These are phyloP conservation scores for Leontopithecus rosalia DNA, from an alignment of 2,797 vertebrate genomes.

Conservation along the genomic window DNA sequence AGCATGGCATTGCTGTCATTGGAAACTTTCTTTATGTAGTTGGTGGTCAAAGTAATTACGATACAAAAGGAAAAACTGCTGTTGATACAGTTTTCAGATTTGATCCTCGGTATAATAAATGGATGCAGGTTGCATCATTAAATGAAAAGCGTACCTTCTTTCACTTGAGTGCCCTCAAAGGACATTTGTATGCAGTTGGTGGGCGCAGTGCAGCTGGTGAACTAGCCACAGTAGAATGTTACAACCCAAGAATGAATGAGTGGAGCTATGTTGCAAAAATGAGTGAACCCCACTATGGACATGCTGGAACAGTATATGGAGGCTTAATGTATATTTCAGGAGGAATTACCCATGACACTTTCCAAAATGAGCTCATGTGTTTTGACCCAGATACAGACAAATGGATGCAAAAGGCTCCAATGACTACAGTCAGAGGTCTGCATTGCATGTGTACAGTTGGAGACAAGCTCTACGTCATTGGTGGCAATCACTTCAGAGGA, in stretches of 20 bases:
- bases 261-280: conserved; percentile 99
- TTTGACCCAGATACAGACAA: conserved; percentile 98
- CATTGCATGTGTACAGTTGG: conserved; percentile 99
- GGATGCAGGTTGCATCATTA: conserved; percentile 98
- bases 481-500: conserved; percentile 98
- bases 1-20: conserved; percentile 98
- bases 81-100: conserved; percentile 99
- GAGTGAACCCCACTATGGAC: conserved; percentile 98
- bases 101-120: conserved; percentile 98
- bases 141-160: conserved; percentile 99
- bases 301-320: conserved; percentile 97
- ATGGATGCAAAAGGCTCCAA: conserved; percentile 98
- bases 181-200: conserved; percentile 97
- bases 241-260: conserved; percentile 98
- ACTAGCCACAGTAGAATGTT: conserved; percentile 97
- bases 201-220: conserved; percentile 97
- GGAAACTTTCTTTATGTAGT: conserved; percentile 99
- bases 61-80: conserved; percentile 99
- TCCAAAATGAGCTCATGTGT: conserved; percentile 99
- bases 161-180: conserved; percentile 99
- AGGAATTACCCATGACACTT: conserved; percentile 98
- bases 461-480: conserved; percentile 97
- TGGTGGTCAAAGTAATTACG: conserved; percentile 99
- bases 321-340: conserved; percentile 99
- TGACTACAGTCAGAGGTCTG: conserved; percentile 97